phyloP scores from a whole-genome alignment of 1,140 invertebrate species.

The Temnothorax longispinosus region DNA sequence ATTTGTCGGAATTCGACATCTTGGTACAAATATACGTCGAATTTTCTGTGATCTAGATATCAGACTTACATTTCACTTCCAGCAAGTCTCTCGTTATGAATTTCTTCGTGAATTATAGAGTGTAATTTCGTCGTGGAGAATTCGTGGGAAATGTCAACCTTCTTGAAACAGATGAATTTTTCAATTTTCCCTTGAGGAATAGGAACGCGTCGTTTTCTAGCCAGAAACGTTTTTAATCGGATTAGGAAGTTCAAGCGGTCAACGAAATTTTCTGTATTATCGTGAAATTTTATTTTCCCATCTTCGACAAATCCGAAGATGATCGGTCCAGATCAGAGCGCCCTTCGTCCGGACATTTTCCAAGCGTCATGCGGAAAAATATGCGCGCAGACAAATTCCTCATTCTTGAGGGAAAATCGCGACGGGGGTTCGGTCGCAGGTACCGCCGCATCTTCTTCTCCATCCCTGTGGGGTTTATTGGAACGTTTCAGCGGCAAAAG shows the following conservation, averaged over 20 bases:
- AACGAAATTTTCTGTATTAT: not conserved
- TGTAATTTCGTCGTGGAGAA: conserved; percentile 19
- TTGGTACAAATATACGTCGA: not conserved
- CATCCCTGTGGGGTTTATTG: conserved; percentile 22
- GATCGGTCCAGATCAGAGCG: conserved; percentile 31
- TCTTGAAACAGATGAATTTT: not conserved
- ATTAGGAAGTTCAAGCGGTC: not conserved
- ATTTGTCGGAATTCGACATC: not conserved
- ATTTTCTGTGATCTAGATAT: conserved; percentile 15
- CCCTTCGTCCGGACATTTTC: not conserved
- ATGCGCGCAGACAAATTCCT: conserved; percentile 26
- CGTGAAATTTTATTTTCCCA: conserved; percentile 24
- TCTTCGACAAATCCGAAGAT: conserved; percentile 33
- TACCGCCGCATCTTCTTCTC: conserved; percentile 24
- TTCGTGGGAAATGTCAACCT: conserved; percentile 8
- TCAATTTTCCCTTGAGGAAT: not conserved
- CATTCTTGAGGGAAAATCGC: conserved; percentile 23
- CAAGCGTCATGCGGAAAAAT: not conserved
- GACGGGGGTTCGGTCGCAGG: conserved; percentile 18
- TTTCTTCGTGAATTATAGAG: conserved; percentile 34
- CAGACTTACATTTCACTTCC: conserved; percentile 31
- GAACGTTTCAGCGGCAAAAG: conserved; percentile 10
- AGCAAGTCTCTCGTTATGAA: conserved; percentile 17
- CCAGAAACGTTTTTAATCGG: not conserved
- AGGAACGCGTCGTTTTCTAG: not conserved